phyloP scores from a whole-genome alignment of 2,797 vertebrate species.

The Anguilla anguilla region DNA sequence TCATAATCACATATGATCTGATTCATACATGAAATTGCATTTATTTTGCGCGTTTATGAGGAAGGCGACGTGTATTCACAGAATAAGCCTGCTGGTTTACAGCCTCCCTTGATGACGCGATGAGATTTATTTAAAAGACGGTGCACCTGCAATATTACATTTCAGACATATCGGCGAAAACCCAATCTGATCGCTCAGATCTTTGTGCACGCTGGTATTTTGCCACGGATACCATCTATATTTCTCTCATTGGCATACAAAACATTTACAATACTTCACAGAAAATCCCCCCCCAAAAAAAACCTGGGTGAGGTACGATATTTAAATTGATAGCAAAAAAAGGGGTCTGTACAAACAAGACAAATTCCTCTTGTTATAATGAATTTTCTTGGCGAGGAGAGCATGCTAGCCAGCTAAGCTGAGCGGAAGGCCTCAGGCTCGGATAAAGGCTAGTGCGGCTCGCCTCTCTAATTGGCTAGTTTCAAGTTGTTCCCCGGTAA shows the following conservation, averaged over 20 bases:
- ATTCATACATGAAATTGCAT: background rate
- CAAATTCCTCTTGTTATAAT: background rate
- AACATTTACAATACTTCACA: background rate
- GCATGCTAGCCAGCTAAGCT: background rate
- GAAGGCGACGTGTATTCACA: background rate
- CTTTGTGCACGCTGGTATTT: background rate
- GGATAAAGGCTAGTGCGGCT: background rate
- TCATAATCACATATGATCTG: background rate
- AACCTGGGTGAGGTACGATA: background rate
- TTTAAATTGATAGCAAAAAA: background rate
- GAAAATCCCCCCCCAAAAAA: background rate
- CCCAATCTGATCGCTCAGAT: background rate
- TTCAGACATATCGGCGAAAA: background rate
- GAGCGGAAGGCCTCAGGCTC: background rate
- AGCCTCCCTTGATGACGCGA: background rate
- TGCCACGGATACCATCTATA: background rate
- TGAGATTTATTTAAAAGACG: background rate
- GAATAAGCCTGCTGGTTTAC: background rate
- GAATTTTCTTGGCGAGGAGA: background rate
- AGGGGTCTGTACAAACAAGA: background rate
- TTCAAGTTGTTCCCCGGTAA: background rate
- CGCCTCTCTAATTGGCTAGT: background rate
- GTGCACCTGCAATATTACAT: background rate
- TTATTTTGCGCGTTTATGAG: background rate
- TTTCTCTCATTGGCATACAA: background rate